phyloP scores from a whole-genome alignment of 2,888 invertebrate genomes.

The Cheilosia urbana region DNA sequence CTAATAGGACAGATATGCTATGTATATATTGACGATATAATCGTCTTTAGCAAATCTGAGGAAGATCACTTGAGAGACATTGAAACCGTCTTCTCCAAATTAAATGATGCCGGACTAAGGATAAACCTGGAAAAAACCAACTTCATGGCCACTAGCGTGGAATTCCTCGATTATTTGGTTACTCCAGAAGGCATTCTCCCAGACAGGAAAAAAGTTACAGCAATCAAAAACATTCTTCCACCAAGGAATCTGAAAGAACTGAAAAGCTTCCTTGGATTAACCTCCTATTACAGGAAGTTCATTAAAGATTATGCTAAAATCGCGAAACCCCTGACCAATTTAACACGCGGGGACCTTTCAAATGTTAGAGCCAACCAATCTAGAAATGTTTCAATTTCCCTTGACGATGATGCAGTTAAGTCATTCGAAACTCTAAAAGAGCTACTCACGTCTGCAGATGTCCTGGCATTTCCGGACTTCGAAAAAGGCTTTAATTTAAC shows the following conservation, averaged over 20 bases:
- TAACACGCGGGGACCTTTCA: neutral
- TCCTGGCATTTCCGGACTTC: conserved; percentile 28
- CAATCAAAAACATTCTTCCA: too few species aligned
- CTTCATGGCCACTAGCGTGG: neutral
- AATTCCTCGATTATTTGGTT: neutral
- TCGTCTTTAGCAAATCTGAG: neutral
- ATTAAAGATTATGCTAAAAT: too few species aligned
- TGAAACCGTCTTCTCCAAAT: neutral
- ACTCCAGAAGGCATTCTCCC: too few species aligned
- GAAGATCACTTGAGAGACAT: conserved; percentile 5
- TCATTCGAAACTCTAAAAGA: conserved; percentile 19
- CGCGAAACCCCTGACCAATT: too few species aligned
- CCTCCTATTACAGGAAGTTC: too few species aligned
- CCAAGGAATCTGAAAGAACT: too few species aligned
- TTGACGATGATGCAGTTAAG: conserved; percentile 3
- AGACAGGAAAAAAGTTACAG: too few species aligned
- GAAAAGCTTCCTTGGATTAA: too few species aligned
- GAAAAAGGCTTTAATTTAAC: neutral
- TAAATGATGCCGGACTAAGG: neutral
- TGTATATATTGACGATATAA: neutral
- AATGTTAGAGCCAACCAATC: conserved; percentile 21
- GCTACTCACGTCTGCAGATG: conserved; percentile 9
- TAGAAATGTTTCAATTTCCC: conserved; percentile 9
- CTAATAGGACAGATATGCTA: neutral
- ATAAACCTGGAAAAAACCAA: neutral